Percentiles rank a stretch among this genome's conserved stretches.
Evolutionary conservation across 2,888 invertebrate species (phyloP).

Genomic region (Arge pagana): DNA sequence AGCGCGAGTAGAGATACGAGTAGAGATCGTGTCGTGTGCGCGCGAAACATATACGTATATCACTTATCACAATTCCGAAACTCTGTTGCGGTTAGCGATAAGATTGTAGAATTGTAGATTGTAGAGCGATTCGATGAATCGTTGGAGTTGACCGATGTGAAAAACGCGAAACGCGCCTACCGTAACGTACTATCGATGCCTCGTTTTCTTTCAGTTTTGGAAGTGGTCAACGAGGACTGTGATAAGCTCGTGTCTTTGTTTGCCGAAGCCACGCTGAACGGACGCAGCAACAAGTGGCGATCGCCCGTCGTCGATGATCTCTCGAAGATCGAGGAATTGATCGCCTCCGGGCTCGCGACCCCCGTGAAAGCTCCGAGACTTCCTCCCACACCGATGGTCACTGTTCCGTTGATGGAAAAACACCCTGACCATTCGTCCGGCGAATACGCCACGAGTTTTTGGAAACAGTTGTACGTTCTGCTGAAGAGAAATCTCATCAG

Average conservation of each 20-base stretch:
- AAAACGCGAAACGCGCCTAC: too few species aligned
- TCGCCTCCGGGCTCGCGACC: slow-evolving; percentile 61
- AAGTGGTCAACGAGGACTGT: slow-evolving; percentile 80
- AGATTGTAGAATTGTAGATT: too few species aligned
- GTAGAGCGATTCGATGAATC: too few species aligned
- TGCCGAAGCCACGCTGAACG: slow-evolving; percentile 67
- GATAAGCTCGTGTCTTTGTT: slow-evolving; percentile 65
- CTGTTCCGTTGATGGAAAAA: slow-evolving; percentile 37
- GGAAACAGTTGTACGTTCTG: slow-evolving; percentile 65
- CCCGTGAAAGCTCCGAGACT: slow-evolving; percentile 60
- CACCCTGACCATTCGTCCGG: slow-evolving; percentile 51
- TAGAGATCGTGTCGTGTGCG: too few species aligned
- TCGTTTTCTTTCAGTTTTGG: slow-evolving; percentile 67
- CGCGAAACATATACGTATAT: too few species aligned
- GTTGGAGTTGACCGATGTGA: too few species aligned
- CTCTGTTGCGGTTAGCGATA: too few species aligned
- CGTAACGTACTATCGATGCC: slow-evolving; percentile 7
- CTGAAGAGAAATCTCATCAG: slow-evolving; percentile 68
- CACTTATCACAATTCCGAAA: too few species aligned
- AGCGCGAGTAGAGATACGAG: too few species aligned
- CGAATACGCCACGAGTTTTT: slow-evolving; percentile 65
- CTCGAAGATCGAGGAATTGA: slow-evolving; percentile 57
- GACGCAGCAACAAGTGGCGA: slow-evolving; percentile 64
- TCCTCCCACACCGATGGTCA: slow-evolving; percentile 32
- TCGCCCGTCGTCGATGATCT: slow-evolving; percentile 37